Base-by-base conservation (phyloP, 2,113 vertebrate genomes). In the Anhinga rufa region DNA sequence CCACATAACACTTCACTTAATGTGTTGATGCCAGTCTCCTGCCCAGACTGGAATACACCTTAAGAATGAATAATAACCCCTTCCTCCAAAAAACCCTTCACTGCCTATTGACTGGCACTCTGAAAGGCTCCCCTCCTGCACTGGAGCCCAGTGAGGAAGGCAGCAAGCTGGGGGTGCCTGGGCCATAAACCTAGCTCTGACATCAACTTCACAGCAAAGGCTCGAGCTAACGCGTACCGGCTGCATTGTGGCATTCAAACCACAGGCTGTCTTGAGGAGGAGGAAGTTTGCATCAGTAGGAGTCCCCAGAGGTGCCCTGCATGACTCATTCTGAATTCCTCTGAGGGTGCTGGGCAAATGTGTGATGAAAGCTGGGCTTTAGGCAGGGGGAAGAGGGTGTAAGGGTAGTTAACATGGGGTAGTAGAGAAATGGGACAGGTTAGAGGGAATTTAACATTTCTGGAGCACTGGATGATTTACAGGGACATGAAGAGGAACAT, bases 271-370 rank as follows among this genome's bases (percentile, higher is more conserved):
- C 89, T 88, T 95, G 94, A 94, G 93, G 91, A 87, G 92, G 86
- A 97, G 97, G 97, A 97, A 97, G 95, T 97, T 95, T 97, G 96
- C 95, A 95, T 95, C 96, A 88, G 93, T 85, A 97, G 89, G 96
- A 95, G 96, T 97, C 97, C 95, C 95, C 94, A 95, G 95, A 95
- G 94, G 91, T 92, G 0, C 71, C 66, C 65, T 69, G n/a, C 1
- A 1, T 95, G 96, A 97, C 74, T 97, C 94, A 95, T 94, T 96
- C 83, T 95, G 91, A 93, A 97, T 95, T 97, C 96, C 96, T 97
- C 96, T 91, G 95, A 93, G 94, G 82, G 87, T 58, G 10, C 81
- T 95, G 93, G 96, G 94, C 78, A 96, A 96, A 88, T n/a, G 60
- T 88, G 88, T 77, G 93, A 96, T 94, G 82, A 94, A 95, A 96